Conservation (phyloP, 2,797 vertebrate species). For the Neosilurus hyrtlii region DNA sequence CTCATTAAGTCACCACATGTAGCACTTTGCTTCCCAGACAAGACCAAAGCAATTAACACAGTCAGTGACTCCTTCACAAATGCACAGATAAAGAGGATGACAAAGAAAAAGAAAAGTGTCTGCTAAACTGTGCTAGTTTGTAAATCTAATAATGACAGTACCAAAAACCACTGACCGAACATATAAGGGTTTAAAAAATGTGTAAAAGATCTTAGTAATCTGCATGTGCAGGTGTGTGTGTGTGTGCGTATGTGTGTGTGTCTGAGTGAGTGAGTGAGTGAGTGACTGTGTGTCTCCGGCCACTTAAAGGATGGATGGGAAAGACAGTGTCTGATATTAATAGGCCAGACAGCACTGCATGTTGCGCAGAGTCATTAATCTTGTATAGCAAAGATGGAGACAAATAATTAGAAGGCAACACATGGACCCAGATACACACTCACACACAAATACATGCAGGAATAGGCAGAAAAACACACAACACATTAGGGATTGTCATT, state of each 20-base stretch:
- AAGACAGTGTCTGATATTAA: conserved; percentile 64
- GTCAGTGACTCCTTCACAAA: conserved; percentile 28
- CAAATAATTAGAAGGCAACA: conserved; percentile 68
- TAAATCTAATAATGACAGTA: conserved; percentile 31
- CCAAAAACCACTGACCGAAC: background rate
- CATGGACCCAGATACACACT: conserved; percentile 51
- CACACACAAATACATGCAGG: conserved; percentile 31
- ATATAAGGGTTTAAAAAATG: background rate
- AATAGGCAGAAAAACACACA: conserved; percentile 28
- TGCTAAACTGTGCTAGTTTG: conserved; percentile 32
- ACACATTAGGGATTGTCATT: conserved; percentile 30
- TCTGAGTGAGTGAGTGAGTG: conserved; percentile 22
- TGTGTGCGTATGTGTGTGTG: conserved; percentile 18
- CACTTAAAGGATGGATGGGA: conserved; percentile 47
- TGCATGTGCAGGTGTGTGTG: conserved; percentile 21
- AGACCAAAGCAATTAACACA: conserved; percentile 60
- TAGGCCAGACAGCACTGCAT: conserved; percentile 60
- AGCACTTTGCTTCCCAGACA: conserved; percentile 37
- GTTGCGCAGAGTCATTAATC: conserved; percentile 69
- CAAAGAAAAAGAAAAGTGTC: conserved; percentile 34
- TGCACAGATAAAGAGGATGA: conserved; percentile 45
- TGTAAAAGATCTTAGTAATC: conserved; percentile 30
- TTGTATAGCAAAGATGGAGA: conserved; percentile 64
- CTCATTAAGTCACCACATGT: conserved; percentile 59
- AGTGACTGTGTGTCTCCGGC: conserved; percentile 17